phyloP scores from a whole-genome alignment of 2,797 vertebrate genomes.

The Meriones psammophilus region DNA sequence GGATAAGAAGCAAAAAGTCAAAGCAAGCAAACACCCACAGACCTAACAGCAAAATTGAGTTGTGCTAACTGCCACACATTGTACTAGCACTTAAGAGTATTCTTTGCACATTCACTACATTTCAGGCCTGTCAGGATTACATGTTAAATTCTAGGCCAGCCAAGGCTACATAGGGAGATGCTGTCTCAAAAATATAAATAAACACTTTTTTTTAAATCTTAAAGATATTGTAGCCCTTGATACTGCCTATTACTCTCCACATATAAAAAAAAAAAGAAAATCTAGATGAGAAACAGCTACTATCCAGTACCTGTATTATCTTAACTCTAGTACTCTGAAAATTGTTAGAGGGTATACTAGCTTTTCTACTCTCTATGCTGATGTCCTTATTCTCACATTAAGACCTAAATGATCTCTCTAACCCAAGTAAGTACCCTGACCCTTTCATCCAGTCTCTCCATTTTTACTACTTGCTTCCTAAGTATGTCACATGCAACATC shows the following conservation, averaged over 20 bases:
- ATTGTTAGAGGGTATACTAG: not conserved
- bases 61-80: not conserved
- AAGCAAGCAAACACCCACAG: conserved; percentile 33
- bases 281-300: conserved; percentile 19
- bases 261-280: conserved; percentile 10
- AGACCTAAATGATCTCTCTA: not conserved
- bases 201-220: not conserved
- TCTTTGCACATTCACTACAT: not conserved
- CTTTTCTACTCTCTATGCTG: not conserved
- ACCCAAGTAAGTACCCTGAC: not conserved
- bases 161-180: not conserved
- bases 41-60: not conserved
- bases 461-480: conserved; percentile 24
- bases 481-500: not conserved
- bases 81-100: not conserved
- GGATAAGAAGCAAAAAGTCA: not conserved
- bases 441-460: not conserved
- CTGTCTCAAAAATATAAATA: not conserved
- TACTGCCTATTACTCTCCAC: conserved; percentile 2
- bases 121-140: not conserved
- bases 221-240: conserved; percentile 35
- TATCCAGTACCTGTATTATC: not conserved
- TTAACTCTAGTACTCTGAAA: conserved; percentile 26
- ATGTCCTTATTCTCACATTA: not conserved
- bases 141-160: not conserved